Conservation (phyloP, 1,140 invertebrate species). For the Tetramorium simillimum region DNA sequence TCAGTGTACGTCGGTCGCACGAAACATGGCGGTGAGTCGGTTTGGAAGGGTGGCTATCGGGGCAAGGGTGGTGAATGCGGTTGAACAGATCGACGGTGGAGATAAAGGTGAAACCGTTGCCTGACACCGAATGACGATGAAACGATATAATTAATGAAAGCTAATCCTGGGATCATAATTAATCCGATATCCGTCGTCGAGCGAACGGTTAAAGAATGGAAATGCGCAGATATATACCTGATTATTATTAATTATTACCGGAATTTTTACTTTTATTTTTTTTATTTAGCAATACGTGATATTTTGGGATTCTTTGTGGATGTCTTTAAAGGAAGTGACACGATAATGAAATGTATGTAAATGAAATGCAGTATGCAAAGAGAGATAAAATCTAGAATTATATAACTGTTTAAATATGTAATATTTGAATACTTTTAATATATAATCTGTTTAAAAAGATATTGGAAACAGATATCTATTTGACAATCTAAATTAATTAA, state of each 20-base stretch:
- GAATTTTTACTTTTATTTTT: conserved; percentile 18
- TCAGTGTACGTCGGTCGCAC: conserved; percentile 67
- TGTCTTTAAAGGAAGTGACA: neutral
- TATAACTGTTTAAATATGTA: neutral
- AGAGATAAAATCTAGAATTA: conserved; percentile 1
- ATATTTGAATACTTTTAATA: too few relatives aligned
- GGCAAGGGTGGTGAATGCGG: conserved; percentile 31
- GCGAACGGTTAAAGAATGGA: neutral
- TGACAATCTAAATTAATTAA: neutral
- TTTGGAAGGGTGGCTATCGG: conserved; percentile 38
- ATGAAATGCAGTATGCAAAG: neutral
- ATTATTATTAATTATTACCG: neutral
- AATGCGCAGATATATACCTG: neutral
- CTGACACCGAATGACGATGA: conserved; percentile 44
- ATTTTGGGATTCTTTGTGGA: conserved; percentile 15
- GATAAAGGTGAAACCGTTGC: conserved; percentile 65
- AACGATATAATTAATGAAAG: conserved; percentile 57
- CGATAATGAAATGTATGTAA: neutral
- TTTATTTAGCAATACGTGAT: neutral
- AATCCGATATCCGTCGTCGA: conserved; percentile 21
- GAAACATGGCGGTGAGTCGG: conserved; percentile 55
- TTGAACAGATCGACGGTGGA: conserved; percentile 63
- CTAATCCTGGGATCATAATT: conserved; percentile 43
- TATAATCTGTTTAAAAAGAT: neutral
- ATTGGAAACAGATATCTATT: neutral